Evolutionary conservation across 2,113 vertebrate species (phyloP), one percentile per base, ranked within the genome.

Genomic region (Guaruba guarouba): DNA sequence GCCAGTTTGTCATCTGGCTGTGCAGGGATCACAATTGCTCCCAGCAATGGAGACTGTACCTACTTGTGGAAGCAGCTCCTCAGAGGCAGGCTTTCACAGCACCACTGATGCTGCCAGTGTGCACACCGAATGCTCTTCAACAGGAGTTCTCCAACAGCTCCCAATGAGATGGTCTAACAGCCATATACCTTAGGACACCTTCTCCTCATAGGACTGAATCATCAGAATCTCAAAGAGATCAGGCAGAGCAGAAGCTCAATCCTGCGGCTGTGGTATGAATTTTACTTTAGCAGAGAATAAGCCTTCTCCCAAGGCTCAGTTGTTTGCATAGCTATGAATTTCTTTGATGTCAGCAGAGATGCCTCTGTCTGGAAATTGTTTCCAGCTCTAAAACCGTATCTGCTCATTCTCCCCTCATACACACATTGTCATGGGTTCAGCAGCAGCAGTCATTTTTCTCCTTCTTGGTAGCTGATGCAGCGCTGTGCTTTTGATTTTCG

Each of bases 21-120:
- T 4, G 2, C n/a, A 63, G 28, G 10, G 7, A 37, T 7, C 1
- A 1, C 17, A 54, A 19, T 6, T 22, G 6, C 15, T 28, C 43
- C 23, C 63, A 57, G 27, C 61, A 73, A 31, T 2, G 4, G 28
- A 54, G 24, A 19, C 9, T 31, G 5, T 41, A 51, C 46, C 23
- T 66, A 18, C 24, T 37, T 67, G 17, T 24, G 79, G 79, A 31
- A 43, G 35, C n/a, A 54, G 17, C 5, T 63, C 31, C 41, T 67
- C n/a, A 29, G 37, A 89, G 44, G 13, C 16, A 29, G 18, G 19
- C 27, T 64, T 81, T 66, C 3, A 1, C 27, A 35, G 35, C 14
- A 10, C 22, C 39, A 37, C 43, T 5, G 3, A 17, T 13, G 27
- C 54, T 57, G 24, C 17, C 41, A 57, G 44, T 1, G 1, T 20